Conservation (phyloP, 2,113 vertebrate genomes). For the Aspiorhynchus laticeps region DNA sequence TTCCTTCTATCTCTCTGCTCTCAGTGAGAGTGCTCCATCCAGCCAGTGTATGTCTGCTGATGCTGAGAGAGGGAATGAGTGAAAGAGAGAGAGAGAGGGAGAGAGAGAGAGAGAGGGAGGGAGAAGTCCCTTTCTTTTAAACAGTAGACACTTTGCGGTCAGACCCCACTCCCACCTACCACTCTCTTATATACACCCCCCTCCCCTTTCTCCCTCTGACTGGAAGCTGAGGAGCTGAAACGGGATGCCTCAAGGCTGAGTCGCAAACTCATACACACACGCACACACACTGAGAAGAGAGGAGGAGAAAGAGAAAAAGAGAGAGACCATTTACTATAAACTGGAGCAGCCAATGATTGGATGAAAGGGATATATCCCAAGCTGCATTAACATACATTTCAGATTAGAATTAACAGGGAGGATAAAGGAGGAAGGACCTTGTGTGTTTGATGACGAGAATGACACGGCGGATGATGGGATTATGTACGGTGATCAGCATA, state of each 20-base stretch:
- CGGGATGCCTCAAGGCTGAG: constrained; percentile 76
- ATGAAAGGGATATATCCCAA: constrained; percentile 66
- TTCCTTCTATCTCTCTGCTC: constrained; percentile 60
- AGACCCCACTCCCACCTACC: constrained; percentile 71
- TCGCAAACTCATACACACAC: constrained; percentile 25
- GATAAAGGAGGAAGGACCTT: constrained; percentile 45
- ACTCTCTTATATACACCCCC: constrained; percentile 56
- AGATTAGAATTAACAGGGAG: constrained; percentile 62
- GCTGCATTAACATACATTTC: constrained; percentile 74
- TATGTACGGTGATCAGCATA: constrained; percentile 57
- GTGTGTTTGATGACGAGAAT: constrained; percentile 52
- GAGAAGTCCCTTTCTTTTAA: constrained; percentile 78
- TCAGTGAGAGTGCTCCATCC: constrained; percentile 58
- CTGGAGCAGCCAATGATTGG: constrained; percentile 71
- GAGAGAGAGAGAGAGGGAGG: constrained; percentile 66
- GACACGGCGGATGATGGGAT: constrained; percentile 56
- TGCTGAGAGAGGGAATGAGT: constrained; percentile 61
- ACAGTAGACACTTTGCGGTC: constrained; percentile 79
- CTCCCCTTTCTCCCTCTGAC: constrained; percentile 69
- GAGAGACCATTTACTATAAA: constrained; percentile 72
- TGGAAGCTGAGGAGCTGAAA: constrained; percentile 78
- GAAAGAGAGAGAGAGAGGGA: constrained; percentile 57
- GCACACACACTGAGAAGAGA: constrained; percentile 20
- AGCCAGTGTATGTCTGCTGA: constrained; percentile 60
- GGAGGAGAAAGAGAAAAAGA: constrained; percentile 41